These are phyloP conservation scores for Stictonetta naevosa DNA, from an alignment of 2,113 vertebrate genomes.

Conservation along the genomic window DNA sequence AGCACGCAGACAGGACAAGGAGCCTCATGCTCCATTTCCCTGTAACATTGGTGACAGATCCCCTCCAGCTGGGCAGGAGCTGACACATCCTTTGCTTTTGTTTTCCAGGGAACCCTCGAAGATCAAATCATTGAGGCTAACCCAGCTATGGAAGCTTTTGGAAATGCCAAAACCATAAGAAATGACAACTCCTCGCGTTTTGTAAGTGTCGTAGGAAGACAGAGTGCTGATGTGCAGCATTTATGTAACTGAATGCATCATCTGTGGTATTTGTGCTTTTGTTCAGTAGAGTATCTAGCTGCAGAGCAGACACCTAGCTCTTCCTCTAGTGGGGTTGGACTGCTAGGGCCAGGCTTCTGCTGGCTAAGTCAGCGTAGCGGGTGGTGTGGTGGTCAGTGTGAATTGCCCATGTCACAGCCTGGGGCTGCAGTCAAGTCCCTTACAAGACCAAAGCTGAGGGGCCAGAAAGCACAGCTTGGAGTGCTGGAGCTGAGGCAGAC, in stretches of 20 bases:
- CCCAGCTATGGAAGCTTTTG: slow-evolving; percentile 95
- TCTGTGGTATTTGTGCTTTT: background rate
- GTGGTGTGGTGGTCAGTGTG: background rate
- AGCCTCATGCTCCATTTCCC: background rate
- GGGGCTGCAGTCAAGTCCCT: background rate
- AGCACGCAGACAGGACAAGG: background rate
- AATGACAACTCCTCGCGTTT: slow-evolving; percentile 96
- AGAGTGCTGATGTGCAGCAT: fast-evolving
- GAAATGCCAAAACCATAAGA: slow-evolving; percentile 93
- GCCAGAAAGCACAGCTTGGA: background rate
- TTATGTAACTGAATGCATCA: background rate
- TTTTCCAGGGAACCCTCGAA: slow-evolving; percentile 89
- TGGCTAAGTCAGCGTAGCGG: background rate
- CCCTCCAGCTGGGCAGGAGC: background rate
- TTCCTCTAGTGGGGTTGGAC: background rate
- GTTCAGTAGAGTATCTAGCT: background rate
- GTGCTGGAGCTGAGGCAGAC: background rate
- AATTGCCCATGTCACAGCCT: background rate
- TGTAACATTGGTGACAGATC: background rate
- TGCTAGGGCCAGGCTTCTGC: background rate
- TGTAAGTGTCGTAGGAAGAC: slow-evolving; percentile 77
- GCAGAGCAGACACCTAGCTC: background rate
- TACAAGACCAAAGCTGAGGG: background rate
- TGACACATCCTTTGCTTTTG: background rate
- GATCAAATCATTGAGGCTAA: slow-evolving; percentile 97